These are phyloP conservation scores for Drosophila rhopaloa DNA, from an alignment of 1,140 invertebrate species.

Conservation along the genomic window DNA sequence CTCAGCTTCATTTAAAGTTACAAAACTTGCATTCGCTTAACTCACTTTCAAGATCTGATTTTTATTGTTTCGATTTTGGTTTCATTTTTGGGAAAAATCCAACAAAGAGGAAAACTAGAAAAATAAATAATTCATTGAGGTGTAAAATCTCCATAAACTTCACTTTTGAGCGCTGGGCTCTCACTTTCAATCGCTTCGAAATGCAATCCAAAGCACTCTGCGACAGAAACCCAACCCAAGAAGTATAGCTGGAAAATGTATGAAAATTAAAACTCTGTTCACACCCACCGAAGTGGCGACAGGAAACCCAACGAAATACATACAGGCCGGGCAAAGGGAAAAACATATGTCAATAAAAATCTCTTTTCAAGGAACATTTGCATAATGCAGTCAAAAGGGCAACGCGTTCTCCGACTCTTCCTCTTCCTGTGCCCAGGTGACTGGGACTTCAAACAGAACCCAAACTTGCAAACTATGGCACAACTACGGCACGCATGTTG, in stretches of 20 bases:
- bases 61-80: conserved; percentile 9
- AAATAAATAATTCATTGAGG: conserved; percentile 69
- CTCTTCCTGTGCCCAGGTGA: conserved; percentile 46
- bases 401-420: conserved; percentile 49
- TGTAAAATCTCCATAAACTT: conserved; percentile 64
- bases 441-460: conserved; percentile 66
- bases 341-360: conserved; percentile 83
- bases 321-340: conserved; percentile 27
- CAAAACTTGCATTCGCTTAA: conserved; percentile 37
- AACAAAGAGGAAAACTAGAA: conserved; percentile 51
- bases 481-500: conserved; percentile 68
- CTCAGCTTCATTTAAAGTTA: conserved; percentile 13
- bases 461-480: conserved; percentile 61
- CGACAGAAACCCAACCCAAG: conserved; percentile 9
- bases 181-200: conserved; percentile 56
- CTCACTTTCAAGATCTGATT: conserved; percentile 41
- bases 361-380: conserved; percentile 68
- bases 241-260: conserved; percentile 29
- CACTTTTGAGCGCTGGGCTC: conserved; percentile 58
- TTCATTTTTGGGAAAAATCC: conserved; percentile 23
- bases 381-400: conserved; percentile 83
- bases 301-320: conserved; percentile 56
- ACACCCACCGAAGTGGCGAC: conserved; percentile 73
- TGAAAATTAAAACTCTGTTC: conserved; percentile 75
- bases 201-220: conserved; percentile 19